Percentiles rank a stretch among this genome's conserved stretches.
Conservation (phyloP, 2,888 invertebrate genomes). For the Lagria hirta region DNA sequence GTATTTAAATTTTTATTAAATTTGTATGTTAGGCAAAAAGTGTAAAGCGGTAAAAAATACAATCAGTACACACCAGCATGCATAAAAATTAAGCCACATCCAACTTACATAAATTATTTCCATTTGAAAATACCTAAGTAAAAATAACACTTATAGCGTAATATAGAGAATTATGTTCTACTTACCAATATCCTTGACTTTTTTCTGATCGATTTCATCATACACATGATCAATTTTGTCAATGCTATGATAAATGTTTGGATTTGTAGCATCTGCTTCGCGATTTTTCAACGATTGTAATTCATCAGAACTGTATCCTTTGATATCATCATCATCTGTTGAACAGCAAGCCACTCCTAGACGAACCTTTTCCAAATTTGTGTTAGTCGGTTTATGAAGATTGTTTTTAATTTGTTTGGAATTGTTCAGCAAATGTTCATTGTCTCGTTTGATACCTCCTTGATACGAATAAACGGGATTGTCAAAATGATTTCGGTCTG, state of each 20-base stretch:
- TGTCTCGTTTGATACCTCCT: conserved; percentile 55
- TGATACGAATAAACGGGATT: conserved; percentile 88
- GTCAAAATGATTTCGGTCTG: conserved; percentile 84
- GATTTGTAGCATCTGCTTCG: conserved; percentile 84
- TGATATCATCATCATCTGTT: conserved; percentile 49
- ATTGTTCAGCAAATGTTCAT: conserved; percentile 61
- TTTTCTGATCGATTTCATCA: conserved; percentile 86
- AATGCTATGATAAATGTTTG: conserved; percentile 81
- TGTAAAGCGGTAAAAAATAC: too few species aligned
- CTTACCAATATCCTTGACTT: conserved; percentile 66
- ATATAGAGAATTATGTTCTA: conserved; percentile 12
- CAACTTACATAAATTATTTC: conserved; percentile 34
- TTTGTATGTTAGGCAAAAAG: too few species aligned
- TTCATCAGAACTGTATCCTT: conserved; percentile 56
- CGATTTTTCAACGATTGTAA: conserved; percentile 75
- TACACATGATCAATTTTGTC: conserved; percentile 81
- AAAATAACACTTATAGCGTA: conserved; percentile 6
- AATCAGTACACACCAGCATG: too few species aligned
- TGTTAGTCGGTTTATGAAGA: conserved; percentile 61
- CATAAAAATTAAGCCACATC: conserved; percentile 12
- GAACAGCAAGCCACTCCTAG: conserved; percentile 57
- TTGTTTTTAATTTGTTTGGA: conserved; percentile 64
- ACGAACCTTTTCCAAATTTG: conserved; percentile 62
- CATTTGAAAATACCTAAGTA: conserved; percentile 32
- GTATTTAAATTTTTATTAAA: too few species aligned